These are phyloP conservation scores for Caiman crocodilus DNA, from an alignment of 2,797 vertebrate species.

Conservation along the genomic window DNA sequence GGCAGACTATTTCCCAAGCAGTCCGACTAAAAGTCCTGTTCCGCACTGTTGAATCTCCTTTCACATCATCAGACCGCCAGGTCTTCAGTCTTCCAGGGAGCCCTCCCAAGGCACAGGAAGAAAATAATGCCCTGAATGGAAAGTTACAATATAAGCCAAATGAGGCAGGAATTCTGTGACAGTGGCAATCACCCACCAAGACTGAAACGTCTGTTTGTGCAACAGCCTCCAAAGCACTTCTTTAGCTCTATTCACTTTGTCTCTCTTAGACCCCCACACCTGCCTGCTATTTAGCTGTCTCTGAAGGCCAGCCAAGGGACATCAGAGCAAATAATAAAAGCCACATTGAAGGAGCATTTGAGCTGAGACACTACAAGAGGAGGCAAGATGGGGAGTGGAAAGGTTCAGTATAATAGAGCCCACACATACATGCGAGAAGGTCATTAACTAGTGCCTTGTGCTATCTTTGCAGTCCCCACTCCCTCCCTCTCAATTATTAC, in stretches of 20 bases:
- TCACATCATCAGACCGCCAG: neutral
- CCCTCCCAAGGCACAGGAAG: neutral
- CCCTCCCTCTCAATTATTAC: conserved; percentile 60
- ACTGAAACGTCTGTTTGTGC: neutral
- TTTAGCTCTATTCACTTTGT: conserved; percentile 64
- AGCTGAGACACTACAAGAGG: conserved; percentile 47
- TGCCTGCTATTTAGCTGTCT: conserved; percentile 63
- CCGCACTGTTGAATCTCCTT: neutral
- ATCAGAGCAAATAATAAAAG: conserved; percentile 62
- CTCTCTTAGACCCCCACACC: conserved; percentile 46
- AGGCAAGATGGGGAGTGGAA: conserved; percentile 57
- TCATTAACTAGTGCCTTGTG: conserved; percentile 57
- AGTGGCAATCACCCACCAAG: neutral
- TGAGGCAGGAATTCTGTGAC: neutral
- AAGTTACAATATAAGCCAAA: conserved; percentile 28
- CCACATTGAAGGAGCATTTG: conserved; percentile 54
- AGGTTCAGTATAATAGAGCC: conserved; percentile 53
- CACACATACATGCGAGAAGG: conserved; percentile 63
- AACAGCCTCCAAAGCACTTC: neutral
- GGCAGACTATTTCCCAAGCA: neutral
- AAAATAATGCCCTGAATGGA: neutral
- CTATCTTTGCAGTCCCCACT: conserved; percentile 58
- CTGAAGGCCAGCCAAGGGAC: conserved; percentile 66
- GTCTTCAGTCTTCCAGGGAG: neutral
- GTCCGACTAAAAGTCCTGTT: neutral